Conservation (phyloP, 1,140 invertebrate species). For the Anoplolepis gracilipes region DNA sequence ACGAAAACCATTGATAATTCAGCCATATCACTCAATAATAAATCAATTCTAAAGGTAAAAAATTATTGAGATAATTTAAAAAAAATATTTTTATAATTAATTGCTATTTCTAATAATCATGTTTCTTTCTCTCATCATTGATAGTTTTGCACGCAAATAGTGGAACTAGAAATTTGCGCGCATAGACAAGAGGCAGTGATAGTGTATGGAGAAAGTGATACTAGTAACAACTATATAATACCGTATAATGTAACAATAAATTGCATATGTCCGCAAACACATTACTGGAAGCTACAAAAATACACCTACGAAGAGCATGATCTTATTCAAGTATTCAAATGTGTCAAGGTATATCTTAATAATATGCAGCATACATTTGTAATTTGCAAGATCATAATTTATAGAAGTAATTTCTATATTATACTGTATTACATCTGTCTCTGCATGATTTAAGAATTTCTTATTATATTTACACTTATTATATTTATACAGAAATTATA, state of each 20-base stretch:
- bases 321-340: slow-evolving; percentile 79
- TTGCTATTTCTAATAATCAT: slow-evolving; percentile 53
- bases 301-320: slow-evolving; percentile 74
- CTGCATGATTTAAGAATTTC: background rate
- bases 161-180: slow-evolving; percentile 71
- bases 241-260: slow-evolving; percentile 74
- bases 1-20: slow-evolving; percentile 75
- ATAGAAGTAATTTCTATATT: slow-evolving; percentile 8
- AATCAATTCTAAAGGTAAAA: slow-evolving; percentile 86
- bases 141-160: slow-evolving; percentile 79
- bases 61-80: background rate
- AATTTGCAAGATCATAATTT: background rate
- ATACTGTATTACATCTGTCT: background rate
- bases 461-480: too few relatives aligned
- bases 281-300: slow-evolving; percentile 81
- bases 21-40: slow-evolving; percentile 85
- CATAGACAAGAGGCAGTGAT: slow-evolving; percentile 73
- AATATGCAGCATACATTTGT: background rate
- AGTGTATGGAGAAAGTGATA: slow-evolving; percentile 74
- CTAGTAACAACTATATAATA: slow-evolving; percentile 73
- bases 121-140: background rate
- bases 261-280: slow-evolving; percentile 76
- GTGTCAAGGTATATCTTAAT: slow-evolving; percentile 77
- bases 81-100: slow-evolving; percentile 47
- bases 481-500: too few relatives aligned